phyloP scores from a whole-genome alignment of 2,113 vertebrate species.

The Raphicerus campestris region DNA sequence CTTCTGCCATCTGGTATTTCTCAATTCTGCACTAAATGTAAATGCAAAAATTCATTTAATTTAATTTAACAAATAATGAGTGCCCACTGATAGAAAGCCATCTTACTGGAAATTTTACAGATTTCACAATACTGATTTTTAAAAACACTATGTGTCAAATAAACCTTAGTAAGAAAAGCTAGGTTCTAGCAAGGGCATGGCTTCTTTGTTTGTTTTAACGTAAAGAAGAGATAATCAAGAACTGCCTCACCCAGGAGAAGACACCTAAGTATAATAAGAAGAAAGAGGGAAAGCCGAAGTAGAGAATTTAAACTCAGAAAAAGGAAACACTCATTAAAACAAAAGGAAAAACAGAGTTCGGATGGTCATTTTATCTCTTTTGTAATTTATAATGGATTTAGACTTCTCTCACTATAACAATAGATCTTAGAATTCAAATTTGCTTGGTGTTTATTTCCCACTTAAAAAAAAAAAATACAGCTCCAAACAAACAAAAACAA shows the following conservation, averaged over 20 bases:
- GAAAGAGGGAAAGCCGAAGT: neutral
- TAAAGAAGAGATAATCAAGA: conserved; percentile 4
- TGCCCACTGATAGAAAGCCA: neutral
- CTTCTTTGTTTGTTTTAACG: neutral
- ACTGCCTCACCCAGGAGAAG: neutral
- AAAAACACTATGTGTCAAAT: neutral
- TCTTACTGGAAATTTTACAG: conserved; percentile 14
- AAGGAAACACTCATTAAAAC: neutral
- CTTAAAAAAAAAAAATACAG: neutral
- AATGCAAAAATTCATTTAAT: conserved; percentile 9
- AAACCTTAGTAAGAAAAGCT: conserved; percentile 20
- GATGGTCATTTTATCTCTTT: neutral
- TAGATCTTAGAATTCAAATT: conserved; percentile 13
- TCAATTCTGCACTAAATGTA: conserved; percentile 35
- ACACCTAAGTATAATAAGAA: neutral
- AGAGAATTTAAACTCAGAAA: conserved; percentile 15
- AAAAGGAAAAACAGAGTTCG: neutral
- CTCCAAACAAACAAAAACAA: conserved; percentile 2
- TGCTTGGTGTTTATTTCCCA: neutral
- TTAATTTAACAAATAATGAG: conserved; percentile 38
- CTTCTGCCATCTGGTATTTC: neutral
- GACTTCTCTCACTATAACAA: neutral
- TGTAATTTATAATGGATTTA: conserved; percentile 1
- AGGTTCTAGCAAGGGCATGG: neutral
- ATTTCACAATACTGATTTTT: conserved; percentile 39